Evolutionary conservation across 2,888 invertebrate genomes (phyloP).

Genomic region (Trisateles emortualis): DNA sequence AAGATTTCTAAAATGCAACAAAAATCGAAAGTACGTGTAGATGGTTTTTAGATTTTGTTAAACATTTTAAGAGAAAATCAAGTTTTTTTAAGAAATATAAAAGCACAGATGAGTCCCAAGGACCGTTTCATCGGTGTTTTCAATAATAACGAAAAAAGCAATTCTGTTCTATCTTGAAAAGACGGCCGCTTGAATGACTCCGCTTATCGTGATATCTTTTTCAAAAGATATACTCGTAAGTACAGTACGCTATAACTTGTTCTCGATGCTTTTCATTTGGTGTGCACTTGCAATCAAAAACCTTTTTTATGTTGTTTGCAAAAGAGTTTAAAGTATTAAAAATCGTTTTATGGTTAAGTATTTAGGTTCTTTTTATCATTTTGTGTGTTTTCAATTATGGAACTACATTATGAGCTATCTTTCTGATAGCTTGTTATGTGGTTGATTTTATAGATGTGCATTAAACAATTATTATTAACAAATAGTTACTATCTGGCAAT

Average conservation of each 20-base stretch:
- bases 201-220: constrained; percentile 44
- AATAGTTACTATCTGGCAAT: no score
- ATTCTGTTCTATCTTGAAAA: constrained; percentile 26
- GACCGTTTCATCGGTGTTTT: constrained; percentile 26
- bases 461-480: no score
- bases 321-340: not conserved
- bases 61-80: not conserved
- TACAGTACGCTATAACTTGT: constrained; percentile 36
- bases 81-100: constrained; percentile 1
- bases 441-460: no score
- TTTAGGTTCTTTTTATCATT: not conserved
- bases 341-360: not conserved
- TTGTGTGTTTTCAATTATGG: not conserved
- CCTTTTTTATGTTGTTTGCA: not conserved
- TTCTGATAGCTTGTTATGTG: no score
- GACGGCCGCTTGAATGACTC: constrained; percentile 14
- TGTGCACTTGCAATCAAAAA: constrained; percentile 3
- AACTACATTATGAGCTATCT: no score
- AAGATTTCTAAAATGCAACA: no score
- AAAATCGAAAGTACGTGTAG: no score
- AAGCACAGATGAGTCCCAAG: constrained; percentile 17
- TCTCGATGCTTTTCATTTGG: constrained; percentile 17
- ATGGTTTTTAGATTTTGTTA: no score
- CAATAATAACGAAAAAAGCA: constrained; percentile 44
- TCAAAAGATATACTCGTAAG: constrained; percentile 31